Base-by-base conservation (phyloP, 2,888 invertebrate species). In the Cataglyphis livida region DNA sequence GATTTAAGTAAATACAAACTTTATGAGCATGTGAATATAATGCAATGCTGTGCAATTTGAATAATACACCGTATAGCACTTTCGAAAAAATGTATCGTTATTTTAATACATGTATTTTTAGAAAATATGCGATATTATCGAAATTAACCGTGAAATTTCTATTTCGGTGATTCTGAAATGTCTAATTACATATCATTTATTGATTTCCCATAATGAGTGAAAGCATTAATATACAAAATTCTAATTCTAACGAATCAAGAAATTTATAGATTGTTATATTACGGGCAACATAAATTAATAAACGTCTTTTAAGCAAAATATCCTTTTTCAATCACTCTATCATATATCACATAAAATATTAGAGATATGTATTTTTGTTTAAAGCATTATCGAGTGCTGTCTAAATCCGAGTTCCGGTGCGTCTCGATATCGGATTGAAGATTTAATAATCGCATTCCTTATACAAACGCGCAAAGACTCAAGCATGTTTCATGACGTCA, bases 401-500 rank as follows among this genome's bases (percentile, higher is more conserved):
- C n/a, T 74, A 61, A 51, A 51, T 75, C 48, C 48, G 10, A 62
- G 15, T 48, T 62, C 15, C 25, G 18, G 25, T 15, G 7, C 15
- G 18, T 21, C n/a, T 48, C 25, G n/a, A 21, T 10, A 54, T 41
- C 44, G 83, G 70, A 88, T 87, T 86, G 83, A 85, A 90, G 86
- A 89, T 88, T 82, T 74, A 81, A 79, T 83, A 81, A 84, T 82
- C 73, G 48, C 48, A 82, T 82, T 83, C 65, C 71, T 78, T 82
- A 86, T 84, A 82, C 83, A 81, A 82, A 82, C 62, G 82, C 75
- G 81, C 64, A 75, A 48, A 78, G 83, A 71, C 48, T 79, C 82
- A 85, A 90, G 86, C 87, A 89, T 91, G 86, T 89, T 86, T 88
- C 87, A 84, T 82, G 87, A 66, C 41, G 76, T 83, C 81, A 59